Evolutionary conservation across 2,888 invertebrate species (phyloP).

Genomic region (Parascotia fuliginaria): DNA sequence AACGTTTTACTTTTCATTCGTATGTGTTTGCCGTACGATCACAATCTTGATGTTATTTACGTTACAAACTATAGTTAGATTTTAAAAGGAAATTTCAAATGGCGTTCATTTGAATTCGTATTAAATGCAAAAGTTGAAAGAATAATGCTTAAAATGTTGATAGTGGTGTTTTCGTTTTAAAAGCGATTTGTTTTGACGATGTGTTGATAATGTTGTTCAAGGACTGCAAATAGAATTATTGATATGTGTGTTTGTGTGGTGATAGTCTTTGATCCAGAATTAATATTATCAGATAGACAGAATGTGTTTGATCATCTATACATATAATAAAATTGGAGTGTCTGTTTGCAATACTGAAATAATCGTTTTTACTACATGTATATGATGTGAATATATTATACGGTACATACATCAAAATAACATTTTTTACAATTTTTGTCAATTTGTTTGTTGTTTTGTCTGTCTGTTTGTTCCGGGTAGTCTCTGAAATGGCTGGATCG

Average conservation of each 20-base stretch:
- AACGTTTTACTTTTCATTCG: constrained; percentile 9
- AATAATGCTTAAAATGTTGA: not conserved
- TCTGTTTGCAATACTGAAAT: no score
- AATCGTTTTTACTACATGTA: no score
- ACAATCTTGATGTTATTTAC: constrained; percentile 40
- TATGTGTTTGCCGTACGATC: constrained; percentile 31
- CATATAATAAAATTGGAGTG: no score
- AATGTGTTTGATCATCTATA: no score
- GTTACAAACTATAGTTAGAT: constrained; percentile 19
- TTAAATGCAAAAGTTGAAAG: not conserved
- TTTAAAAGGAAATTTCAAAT: constrained; percentile 20
- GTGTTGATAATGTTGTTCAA: not conserved
- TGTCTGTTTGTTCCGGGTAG: no score
- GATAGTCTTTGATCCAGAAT: no score
- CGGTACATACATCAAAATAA: no score
- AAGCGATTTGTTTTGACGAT: not conserved
- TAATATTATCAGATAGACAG: no score
- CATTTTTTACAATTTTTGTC: no score
- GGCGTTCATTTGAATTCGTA: constrained; percentile 14
- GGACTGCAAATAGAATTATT: not conserved
- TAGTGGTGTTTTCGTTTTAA: not conserved
- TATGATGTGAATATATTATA: no score
- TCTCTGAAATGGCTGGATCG: no score
- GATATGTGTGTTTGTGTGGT: not conserved
- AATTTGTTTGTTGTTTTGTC: no score